Conservation (phyloP, 2,888 invertebrate species). For the Ectemnius cavifrons region DNA sequence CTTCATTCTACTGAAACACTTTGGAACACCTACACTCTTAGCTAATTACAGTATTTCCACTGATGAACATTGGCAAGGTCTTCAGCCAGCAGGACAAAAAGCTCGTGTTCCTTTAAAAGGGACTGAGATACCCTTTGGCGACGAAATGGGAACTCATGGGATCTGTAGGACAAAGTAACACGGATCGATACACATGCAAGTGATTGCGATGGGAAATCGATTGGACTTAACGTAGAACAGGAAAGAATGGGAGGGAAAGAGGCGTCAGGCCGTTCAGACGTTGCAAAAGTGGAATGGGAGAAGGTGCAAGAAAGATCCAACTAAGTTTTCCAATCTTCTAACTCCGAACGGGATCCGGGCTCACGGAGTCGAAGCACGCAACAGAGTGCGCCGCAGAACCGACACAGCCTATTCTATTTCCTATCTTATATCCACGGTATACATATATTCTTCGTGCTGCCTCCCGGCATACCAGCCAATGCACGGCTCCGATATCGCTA, state of each 20-base stretch:
- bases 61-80: no score
- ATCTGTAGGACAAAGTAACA: background rate
- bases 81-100: no score
- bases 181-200: background rate
- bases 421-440: slow-evolving; percentile 50
- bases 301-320: slow-evolving; percentile 17
- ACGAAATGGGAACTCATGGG: no score
- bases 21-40: no score
- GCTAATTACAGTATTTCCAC: no score
- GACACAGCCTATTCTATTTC: slow-evolving; percentile 59
- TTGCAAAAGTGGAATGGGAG: background rate
- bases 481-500: slow-evolving; percentile 24
- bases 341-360: slow-evolving; percentile 49
- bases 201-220: slow-evolving; percentile 19
- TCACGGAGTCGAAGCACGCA: slow-evolving; percentile 58
- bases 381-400: slow-evolving; percentile 48
- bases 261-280: background rate
- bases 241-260: slow-evolving; percentile 10
- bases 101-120: no score
- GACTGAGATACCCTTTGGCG: no score
- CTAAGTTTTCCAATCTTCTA: slow-evolving; percentile 68
- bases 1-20: no score
- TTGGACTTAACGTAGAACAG: slow-evolving; percentile 36
- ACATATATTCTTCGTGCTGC: slow-evolving; percentile 40
- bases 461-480: slow-evolving; percentile 24